Evolutionary conservation across 2,888 invertebrate genomes (phyloP).

Genomic region (Metacarcinus magister): DNA sequence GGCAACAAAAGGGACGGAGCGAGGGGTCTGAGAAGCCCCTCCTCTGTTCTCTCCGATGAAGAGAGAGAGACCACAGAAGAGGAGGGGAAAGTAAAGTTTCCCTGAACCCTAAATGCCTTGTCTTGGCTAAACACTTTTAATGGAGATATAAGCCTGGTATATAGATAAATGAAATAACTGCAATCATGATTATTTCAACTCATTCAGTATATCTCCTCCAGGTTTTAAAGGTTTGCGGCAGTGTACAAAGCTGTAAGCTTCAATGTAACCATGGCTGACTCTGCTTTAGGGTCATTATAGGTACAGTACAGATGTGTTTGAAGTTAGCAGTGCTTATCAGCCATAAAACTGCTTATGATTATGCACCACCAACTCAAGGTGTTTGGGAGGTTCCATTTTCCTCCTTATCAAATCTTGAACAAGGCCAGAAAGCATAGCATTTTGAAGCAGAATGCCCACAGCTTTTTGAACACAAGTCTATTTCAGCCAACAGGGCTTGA

Average conservation of each 20-base stretch:
- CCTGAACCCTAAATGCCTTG: too few relatives aligned
- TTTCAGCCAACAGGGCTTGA: background rate
- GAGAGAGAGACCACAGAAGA: too few relatives aligned
- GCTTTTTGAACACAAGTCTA: constrained; percentile 7
- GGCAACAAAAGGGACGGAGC: too few relatives aligned
- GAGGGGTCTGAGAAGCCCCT: too few relatives aligned
- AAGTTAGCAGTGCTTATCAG: constrained; percentile 60
- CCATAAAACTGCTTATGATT: constrained; percentile 17
- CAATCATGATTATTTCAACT: background rate
- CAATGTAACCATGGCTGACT: constrained; percentile 61
- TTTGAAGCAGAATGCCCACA: background rate
- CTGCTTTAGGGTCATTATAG: constrained; percentile 60
- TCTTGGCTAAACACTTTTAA: too few relatives aligned
- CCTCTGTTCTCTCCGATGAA: too few relatives aligned
- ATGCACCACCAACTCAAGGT: background rate
- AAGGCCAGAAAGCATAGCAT: background rate
- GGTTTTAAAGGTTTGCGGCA: constrained; percentile 67
- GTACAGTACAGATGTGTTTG: constrained; percentile 67
- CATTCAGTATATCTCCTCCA: constrained; percentile 66
- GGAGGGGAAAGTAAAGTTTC: too few relatives aligned
- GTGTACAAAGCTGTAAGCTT: constrained; percentile 72
- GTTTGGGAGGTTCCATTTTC: background rate
- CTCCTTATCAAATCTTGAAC: background rate
- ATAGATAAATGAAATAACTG: background rate
- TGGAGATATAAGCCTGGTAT: too few relatives aligned